A percentile compares a stretch with the other conserved stretches of the same genome.
These are phyloP conservation scores for Petrocephalus zakoni DNA, from an alignment of 2,113 vertebrate genomes.

Conservation along the genomic window DNA sequence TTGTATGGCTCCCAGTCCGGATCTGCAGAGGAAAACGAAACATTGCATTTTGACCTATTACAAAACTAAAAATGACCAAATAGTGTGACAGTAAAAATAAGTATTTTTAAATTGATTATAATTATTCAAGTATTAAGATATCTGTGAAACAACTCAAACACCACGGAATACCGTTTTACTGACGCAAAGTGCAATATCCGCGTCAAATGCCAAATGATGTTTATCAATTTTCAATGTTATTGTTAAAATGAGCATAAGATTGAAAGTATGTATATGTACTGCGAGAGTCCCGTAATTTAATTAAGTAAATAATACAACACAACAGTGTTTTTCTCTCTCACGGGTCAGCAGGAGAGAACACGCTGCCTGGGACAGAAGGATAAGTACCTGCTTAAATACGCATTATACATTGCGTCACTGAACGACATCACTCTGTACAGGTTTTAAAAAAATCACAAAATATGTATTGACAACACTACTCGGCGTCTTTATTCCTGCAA, in stretches of 20 bases:
- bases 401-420: not conserved
- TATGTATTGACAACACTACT: not conserved
- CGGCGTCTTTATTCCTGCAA: not conserved
- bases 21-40: constrained; percentile 52
- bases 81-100: not conserved
- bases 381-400: not conserved
- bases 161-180: not conserved
- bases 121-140: not conserved
- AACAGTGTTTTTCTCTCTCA: not conserved
- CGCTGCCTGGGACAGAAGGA: not conserved
- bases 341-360: not conserved
- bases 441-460: not conserved
- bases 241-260: not conserved
- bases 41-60: not conserved
- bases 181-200: not conserved
- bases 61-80: not conserved
- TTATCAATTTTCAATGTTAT: not conserved
- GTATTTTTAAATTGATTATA: not conserved
- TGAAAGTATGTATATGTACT: not conserved
- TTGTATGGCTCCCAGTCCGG: constrained; percentile 88
- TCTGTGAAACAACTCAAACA: not conserved
- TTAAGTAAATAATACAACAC: not conserved
- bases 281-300: not conserved
- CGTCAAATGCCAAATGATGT: not conserved
- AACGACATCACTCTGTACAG: not conserved